A percentile compares a stretch with the other conserved stretches of the same genome.
These are phyloP conservation scores for Ferdinandea cuprea DNA, from an alignment of 2,888 invertebrate species.

Conservation along the genomic window DNA sequence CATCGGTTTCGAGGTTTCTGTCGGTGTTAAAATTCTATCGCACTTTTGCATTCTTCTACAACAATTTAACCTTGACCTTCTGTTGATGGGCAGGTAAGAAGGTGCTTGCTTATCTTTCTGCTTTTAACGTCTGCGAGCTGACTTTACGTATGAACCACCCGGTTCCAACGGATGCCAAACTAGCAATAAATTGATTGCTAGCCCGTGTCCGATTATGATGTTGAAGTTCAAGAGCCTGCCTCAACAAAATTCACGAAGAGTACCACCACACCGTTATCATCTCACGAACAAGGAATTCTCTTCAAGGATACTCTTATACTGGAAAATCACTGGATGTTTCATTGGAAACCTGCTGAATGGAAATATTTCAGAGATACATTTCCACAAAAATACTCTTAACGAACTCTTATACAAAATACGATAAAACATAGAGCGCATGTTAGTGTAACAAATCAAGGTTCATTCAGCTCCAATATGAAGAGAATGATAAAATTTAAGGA, in stretches of 20 bases:
- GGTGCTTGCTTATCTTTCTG: background rate
- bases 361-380: constrained; percentile 30
- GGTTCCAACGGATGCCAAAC: constrained; percentile 14
- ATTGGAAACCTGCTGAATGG: constrained; percentile 63
- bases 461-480: background rate
- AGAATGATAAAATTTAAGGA: background rate
- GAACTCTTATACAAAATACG: constrained; percentile 30
- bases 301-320: constrained; percentile 33
- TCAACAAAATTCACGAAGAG: constrained; percentile 48
- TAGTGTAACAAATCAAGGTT: background rate
- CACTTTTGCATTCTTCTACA: background rate
- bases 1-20: no score
- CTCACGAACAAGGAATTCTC: constrained; percentile 24
- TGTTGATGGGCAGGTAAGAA: no score
- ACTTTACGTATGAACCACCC: background rate
- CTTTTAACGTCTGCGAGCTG: background rate
- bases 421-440: constrained; percentile 27
- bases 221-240: constrained; percentile 47
- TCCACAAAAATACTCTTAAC: constrained; percentile 36
- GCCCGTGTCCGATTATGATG: no score
- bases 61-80: constrained; percentile 40
- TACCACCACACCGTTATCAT: background rate
- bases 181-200: constrained; percentile 31
- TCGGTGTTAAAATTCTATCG: background rate
- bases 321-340: background rate